Evolutionary conservation across 1,140 invertebrate genomes (phyloP).

Genomic region (Lineus longissimus): DNA sequence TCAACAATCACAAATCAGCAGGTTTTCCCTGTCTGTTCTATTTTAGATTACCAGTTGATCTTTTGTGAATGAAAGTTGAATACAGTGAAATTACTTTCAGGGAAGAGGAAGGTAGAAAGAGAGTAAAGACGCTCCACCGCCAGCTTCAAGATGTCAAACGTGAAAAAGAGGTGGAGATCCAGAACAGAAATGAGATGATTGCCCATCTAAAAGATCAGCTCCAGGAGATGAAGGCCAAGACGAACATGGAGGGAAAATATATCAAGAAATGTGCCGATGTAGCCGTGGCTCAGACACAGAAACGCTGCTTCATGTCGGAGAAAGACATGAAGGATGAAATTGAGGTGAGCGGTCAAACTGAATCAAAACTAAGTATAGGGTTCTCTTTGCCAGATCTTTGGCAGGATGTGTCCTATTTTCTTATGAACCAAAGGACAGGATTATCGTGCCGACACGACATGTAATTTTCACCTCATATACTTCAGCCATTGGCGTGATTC

Average conservation of each 20-base stretch:
- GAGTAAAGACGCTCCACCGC: slow-evolving; percentile 38
- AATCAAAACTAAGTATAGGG: not conserved
- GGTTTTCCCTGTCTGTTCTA: too few relatives aligned
- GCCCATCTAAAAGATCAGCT: slow-evolving; percentile 50
- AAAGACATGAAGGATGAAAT: slow-evolving; percentile 43
- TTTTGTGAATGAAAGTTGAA: too few relatives aligned
- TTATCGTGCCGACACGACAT: too few relatives aligned
- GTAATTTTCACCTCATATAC: too few relatives aligned
- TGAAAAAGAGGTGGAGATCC: slow-evolving; percentile 47
- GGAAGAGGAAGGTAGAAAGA: slow-evolving; percentile 47
- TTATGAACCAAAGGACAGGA: too few relatives aligned
- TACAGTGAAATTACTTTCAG: too few relatives aligned
- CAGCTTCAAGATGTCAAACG: slow-evolving; percentile 46
- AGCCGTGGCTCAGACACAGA: slow-evolving; percentile 47
- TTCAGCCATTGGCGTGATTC: too few relatives aligned
- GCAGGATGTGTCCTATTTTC: too few relatives aligned
- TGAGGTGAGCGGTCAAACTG: slow-evolving; percentile 33
- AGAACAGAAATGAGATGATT: slow-evolving; percentile 50
- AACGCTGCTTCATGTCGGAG: slow-evolving; percentile 40
- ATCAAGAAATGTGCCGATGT: slow-evolving; percentile 51
- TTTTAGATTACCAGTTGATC: too few relatives aligned
- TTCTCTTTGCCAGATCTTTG: not conserved
- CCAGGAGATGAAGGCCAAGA: slow-evolving; percentile 50
- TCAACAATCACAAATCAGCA: too few relatives aligned
- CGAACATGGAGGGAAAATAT: slow-evolving; percentile 53